These are phyloP conservation scores for Anguilla obscura DNA, from an alignment of 2,797 vertebrate genomes.

Conservation along the genomic window DNA sequence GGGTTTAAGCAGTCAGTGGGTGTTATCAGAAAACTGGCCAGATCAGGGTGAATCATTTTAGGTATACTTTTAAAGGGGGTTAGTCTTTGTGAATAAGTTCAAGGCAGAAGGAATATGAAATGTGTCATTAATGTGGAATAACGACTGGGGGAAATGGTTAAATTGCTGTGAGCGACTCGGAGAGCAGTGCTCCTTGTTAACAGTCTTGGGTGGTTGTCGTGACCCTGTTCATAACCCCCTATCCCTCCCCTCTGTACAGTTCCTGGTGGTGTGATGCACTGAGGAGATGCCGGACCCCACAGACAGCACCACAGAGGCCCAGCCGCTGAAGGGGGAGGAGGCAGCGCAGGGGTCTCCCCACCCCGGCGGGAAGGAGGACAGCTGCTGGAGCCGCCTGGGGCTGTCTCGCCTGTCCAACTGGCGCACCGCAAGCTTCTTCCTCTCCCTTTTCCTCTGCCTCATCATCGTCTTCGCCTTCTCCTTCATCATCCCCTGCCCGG, in stretches of 20 bases:
- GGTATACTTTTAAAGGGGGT: too few species aligned
- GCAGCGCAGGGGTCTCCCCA: conserved; percentile 39
- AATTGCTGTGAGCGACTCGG: neutral
- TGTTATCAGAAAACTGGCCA: too few species aligned
- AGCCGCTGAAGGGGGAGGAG: conserved; percentile 79
- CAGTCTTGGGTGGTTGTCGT: neutral
- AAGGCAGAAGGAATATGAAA: neutral
- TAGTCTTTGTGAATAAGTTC: too few species aligned
- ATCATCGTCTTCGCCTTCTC: conserved; percentile 89
- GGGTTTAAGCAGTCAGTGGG: too few species aligned
- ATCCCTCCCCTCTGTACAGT: conserved; percentile 40
- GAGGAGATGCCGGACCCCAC: conserved; percentile 70
- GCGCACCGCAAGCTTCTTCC: conserved; percentile 84
- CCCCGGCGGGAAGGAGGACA: conserved; percentile 58
- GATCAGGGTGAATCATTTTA: too few species aligned
- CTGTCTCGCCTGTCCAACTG: conserved; percentile 77
- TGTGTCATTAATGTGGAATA: neutral
- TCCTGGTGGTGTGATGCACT: conserved; percentile 49
- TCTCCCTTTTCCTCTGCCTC: conserved; percentile 86
- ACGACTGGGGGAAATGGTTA: neutral
- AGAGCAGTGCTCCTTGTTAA: neutral
- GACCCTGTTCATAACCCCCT: conserved; percentile 19
- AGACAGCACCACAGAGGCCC: conserved; percentile 75
- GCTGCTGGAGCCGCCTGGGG: conserved; percentile 55
- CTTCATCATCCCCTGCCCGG: conserved; percentile 91